Conservation (phyloP, 1,140 invertebrate genomes). For the Dreissena rostriformis region DNA sequence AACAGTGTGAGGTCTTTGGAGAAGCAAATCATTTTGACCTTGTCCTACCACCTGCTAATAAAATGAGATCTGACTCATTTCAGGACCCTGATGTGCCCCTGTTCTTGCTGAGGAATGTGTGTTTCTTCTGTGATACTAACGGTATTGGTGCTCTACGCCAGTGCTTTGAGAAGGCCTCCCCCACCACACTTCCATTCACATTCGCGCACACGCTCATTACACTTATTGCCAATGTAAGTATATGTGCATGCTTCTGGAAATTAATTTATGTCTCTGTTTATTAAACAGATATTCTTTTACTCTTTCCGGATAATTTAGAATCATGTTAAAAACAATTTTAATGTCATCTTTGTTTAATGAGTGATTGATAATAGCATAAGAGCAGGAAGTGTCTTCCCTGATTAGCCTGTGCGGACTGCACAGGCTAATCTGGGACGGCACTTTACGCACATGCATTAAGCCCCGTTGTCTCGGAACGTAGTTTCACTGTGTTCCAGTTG, state of each 20-base stretch:
- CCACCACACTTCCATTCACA: slow-evolving; percentile 89
- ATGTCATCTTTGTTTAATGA: neutral
- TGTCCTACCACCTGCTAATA: too few relatives aligned
- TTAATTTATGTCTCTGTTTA: neutral
- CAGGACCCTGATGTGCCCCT: slow-evolving; percentile 96
- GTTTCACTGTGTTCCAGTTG: slow-evolving; percentile 77
- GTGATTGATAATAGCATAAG: neutral
- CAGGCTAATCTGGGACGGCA: too few relatives aligned
- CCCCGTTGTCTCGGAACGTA: slow-evolving; percentile 6
- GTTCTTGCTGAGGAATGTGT: slow-evolving; percentile 93
- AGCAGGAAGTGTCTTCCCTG: too few relatives aligned
- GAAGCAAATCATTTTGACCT: too few relatives aligned
- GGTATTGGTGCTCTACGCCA: slow-evolving; percentile 92
- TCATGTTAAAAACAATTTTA: neutral
- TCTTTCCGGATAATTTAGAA: neutral
- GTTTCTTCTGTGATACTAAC: slow-evolving; percentile 92
- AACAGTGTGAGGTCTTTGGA: too few relatives aligned
- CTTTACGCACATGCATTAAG: neutral
- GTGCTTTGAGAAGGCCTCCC: slow-evolving; percentile 90
- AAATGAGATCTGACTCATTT: neutral
- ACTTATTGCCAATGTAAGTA: slow-evolving; percentile 91
- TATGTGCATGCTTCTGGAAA: neutral
- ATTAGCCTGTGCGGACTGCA: too few relatives aligned
- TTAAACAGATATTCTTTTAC: neutral
- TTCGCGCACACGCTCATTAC: slow-evolving; percentile 95